Evolutionary conservation across 1,140 invertebrate genomes (phyloP), one percentile per base, ranked within the genome.

Genomic region (Cydia fagiglandana): DNA sequence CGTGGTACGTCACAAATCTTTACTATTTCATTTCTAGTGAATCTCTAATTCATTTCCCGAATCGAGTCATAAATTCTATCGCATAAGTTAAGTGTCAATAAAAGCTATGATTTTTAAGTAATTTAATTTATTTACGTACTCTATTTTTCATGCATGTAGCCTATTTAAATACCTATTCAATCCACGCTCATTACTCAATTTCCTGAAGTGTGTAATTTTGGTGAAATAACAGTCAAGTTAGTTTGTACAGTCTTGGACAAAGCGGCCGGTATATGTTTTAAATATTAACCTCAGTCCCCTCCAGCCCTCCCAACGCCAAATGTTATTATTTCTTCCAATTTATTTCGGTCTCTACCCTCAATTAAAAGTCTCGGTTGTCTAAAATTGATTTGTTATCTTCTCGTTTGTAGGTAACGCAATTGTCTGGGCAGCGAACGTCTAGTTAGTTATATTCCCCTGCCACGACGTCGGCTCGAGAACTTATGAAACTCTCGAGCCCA

Each of bases 301-400:
- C 20, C 56, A 20, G 56, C 10, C 9, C 20, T 10, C 24, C 20
- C 20, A 83, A 79, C 81, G 66, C 45, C 81, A 84, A 88, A 86
- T 80, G 79, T 80, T 86, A 87, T 89, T 84, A 88, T 81, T 81
- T 77, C 77, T 84, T 79, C 74, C 83, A 84, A 84, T 84, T 86
- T 87, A 84, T 83, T 81, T 75, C 28, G 74, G 77, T 83, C 81
- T 80, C 76, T 84, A 77, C 81, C 75, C 70, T 80, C 78, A 81
- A 86, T 86, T 86, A 84, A 81, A 84, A 79, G 73, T 76, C 77
- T 78, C 77, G 81, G 79, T 79, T 79, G 79, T 79, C 76, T 76
- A 82, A 85, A 86, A 86, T 83, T 85, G 84, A 86, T 86, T 88
- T 86, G 82, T 83, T 83, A 83, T 80, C 80, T 74, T 84, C 78